phyloP scores from a whole-genome alignment of 2,113 vertebrate species.

The Oreochromis spilurus region DNA sequence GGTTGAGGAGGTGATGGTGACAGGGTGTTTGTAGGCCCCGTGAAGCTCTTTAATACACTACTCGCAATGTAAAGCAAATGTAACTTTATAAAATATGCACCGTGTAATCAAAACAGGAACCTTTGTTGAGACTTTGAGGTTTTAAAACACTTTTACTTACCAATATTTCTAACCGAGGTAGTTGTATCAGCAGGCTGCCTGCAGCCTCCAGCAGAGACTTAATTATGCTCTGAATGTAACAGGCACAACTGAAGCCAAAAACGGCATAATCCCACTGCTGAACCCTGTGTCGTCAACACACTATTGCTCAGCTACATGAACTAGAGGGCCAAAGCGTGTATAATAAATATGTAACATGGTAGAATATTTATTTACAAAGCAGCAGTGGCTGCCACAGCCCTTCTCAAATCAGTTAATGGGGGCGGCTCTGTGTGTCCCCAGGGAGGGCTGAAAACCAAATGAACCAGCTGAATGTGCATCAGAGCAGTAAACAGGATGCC shows the following conservation, averaged over 20 bases:
- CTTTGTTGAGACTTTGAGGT: neutral
- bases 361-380: conserved; percentile 25
- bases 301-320: neutral
- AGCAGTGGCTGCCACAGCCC: conserved; percentile 15
- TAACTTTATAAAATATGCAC: neutral
- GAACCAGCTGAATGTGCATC: conserved; percentile 43
- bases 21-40: neutral
- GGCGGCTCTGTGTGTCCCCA: conserved; percentile 24
- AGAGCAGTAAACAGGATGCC: conserved; percentile 36
- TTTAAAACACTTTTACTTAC: neutral
- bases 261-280: neutral
- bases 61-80: neutral
- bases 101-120: neutral
- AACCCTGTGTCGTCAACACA: neutral
- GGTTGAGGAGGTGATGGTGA: neutral
- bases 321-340: neutral
- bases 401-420: conserved; percentile 44
- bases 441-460: conserved; percentile 45
- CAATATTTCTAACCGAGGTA: neutral
- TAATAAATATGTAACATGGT: conserved; percentile 27
- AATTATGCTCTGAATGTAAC: neutral
- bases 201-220: neutral
- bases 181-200: neutral
- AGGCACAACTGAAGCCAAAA: neutral
- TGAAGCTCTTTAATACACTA: neutral